Evolutionary conservation across 2,113 vertebrate genomes (phyloP), one percentile per base, ranked within the genome.

Genomic region (Onychorhynchus coronatus): DNA sequence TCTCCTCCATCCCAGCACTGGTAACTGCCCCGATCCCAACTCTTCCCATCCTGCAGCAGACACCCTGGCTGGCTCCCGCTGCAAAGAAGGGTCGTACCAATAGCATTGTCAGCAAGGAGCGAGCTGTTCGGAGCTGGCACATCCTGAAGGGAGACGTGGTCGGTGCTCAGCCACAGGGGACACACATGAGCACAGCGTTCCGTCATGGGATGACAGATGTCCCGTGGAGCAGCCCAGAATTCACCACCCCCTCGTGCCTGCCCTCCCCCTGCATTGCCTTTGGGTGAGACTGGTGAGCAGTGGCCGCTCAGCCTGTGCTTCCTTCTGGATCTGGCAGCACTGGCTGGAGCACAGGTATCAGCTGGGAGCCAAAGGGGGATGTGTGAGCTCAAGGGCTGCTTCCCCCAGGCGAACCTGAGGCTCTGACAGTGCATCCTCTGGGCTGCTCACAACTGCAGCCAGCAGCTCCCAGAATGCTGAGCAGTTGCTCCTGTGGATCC

Each of bases 401-500:
- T 68, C 5, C n/a, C 46, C 13, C 21, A 10, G 14, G 21, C 7
- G 6, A 6, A 1, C 6, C 44, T 11, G 15, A 19, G 33, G 12
- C 14, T 52, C 11, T 50, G 58, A 30, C 41, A 3, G 5, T 16
- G 30, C 49, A 20, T 44, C 37, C 59, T 23, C 72, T 6, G 12
- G 39, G 53, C 62, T 61, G 47, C 75, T 58, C 62, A 10, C 7
- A 63, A 31, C 28, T 18, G 58, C 47, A 35, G 85, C 63, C 1
- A 2, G 12, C 31, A 33, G 41, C 11, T 41, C 50, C 72, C 1
- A 1, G 25, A 58, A 47, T 0, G 0, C 30, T 2, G 14, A 13
- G 25, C 17, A 13, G 12, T 3, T 5, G 10, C 71, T 79, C 47
- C 35, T 14, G 39, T 16, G 39, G 79, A 70, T 5, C 37, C 63